Evolutionary conservation across 2,888 invertebrate genomes (phyloP), one percentile per base, ranked within the genome.

Genomic region (Ypsolopha scabrella): DNA sequence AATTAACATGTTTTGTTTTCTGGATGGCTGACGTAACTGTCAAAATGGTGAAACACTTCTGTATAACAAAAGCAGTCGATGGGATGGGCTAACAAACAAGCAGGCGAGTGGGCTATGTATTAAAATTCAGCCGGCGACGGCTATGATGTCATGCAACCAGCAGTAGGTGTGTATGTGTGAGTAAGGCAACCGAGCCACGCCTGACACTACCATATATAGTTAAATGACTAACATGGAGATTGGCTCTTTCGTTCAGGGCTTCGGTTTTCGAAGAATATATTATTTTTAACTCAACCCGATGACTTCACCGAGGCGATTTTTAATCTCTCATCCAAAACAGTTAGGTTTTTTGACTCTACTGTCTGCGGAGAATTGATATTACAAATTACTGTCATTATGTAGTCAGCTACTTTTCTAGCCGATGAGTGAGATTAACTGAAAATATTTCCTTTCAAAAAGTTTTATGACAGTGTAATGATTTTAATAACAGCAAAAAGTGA

Each of bases 401-500:
- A 47, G 54, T 53, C 55, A 54, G 54, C 13, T 9, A 47, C 46
- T 47, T 47, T 41, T 58, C 56, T 57, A 53, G 54, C 53, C 57
- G 55, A 57, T 54, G 48, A 46, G 33, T 36, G 24, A 13, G 54
- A 51, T 54, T 54, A 55, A 54, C 54, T 57, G 55, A 55, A 65
- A 63, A 61, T 55, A 61, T 62, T 55, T 57, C 70, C 75, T 74
- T 75, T 74, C 72, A 71, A 63, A 58, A 58, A 53, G 52, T 47
- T 24, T 65, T 66, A 72, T 69, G 70, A 68, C 64, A 65, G 65
- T 64, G 66, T 72, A 72, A 76, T 75, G 71, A 73, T 72, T 75
- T 78, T 75, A 73, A 75, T 75, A 76, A 70, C 58, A 72, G 71
- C 70, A 62, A 80, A 80, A 80, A 85, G 85, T 82, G 83, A 85